Conservation (phyloP, 2,888 invertebrate species). For the Latheticus oryzae region DNA sequence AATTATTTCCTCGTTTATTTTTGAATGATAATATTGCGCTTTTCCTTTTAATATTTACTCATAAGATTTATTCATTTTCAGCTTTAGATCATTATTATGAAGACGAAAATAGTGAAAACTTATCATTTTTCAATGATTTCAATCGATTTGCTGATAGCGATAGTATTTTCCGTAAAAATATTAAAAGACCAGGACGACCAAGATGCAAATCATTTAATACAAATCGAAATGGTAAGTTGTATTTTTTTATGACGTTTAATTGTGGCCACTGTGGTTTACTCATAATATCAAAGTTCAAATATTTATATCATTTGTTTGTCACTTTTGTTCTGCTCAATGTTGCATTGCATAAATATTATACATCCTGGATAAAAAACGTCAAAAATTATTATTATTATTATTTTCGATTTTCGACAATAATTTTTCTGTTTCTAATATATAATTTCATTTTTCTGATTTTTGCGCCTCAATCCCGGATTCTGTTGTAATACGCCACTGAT, state of each 20-base stretch:
- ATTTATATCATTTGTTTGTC: conserved; percentile 20
- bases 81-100: conserved; percentile 5
- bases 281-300: conserved; percentile 18
- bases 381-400: no score
- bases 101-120: conserved; percentile 9
- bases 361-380: background rate
- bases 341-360: background rate
- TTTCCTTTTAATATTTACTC: conserved; percentile 11
- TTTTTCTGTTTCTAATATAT: no score
- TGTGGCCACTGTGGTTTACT: conserved; percentile 27
- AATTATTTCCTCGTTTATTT: conserved; percentile 22
- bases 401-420: no score
- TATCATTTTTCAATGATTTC: conserved; percentile 11
- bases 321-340: no score
- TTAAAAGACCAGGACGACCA: conserved; percentile 33
- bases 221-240: conserved; percentile 30
- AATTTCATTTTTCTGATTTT: no score
- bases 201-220: conserved; percentile 23
- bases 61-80: no score
- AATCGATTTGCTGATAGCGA: background rate
- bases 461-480: no score
- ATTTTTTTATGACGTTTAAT: conserved; percentile 16
- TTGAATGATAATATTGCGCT: conserved; percentile 1
- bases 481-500: no score
- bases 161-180: background rate